phyloP scores from a whole-genome alignment of 2,797 vertebrate species.

The Peromyscus eremicus region DNA sequence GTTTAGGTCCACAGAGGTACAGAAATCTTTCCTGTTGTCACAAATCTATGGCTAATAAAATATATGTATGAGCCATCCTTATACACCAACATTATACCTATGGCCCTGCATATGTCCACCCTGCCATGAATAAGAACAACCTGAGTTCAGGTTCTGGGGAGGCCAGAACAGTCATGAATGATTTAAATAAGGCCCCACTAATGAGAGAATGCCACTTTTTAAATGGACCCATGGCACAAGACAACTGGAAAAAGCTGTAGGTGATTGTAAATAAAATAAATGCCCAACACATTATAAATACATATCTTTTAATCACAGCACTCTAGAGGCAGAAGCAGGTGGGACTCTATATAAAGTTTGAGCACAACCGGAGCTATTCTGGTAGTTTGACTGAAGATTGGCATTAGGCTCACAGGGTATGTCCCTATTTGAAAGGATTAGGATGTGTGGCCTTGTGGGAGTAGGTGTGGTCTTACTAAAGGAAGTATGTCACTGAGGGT shows the following conservation, averaged over 20 bases:
- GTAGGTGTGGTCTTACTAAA: no score
- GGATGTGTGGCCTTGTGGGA: not conserved
- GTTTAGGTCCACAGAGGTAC: not conserved
- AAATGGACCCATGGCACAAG: not conserved
- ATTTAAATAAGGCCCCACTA: not conserved
- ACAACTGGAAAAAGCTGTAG: not conserved
- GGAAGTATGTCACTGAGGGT: not conserved
- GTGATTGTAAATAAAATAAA: not conserved
- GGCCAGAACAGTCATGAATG: not conserved
- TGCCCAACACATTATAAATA: not conserved
- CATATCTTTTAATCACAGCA: not conserved
- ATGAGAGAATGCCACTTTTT: not conserved
- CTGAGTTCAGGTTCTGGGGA: not conserved
- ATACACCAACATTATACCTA: not conserved
- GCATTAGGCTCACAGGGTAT: no score
- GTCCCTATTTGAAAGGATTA: not conserved
- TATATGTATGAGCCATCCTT: no score
- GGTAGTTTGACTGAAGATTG: not conserved
- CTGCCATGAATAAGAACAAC: no score
- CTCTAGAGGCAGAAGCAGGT: not conserved
- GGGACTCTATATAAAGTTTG: not conserved
- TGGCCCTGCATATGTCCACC: no score
- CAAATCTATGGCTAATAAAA: not conserved
- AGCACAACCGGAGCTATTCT: no score
- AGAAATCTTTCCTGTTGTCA: not conserved